Conservation (phyloP, 2,797 vertebrate species). For the Antennarius maculatus region DNA sequence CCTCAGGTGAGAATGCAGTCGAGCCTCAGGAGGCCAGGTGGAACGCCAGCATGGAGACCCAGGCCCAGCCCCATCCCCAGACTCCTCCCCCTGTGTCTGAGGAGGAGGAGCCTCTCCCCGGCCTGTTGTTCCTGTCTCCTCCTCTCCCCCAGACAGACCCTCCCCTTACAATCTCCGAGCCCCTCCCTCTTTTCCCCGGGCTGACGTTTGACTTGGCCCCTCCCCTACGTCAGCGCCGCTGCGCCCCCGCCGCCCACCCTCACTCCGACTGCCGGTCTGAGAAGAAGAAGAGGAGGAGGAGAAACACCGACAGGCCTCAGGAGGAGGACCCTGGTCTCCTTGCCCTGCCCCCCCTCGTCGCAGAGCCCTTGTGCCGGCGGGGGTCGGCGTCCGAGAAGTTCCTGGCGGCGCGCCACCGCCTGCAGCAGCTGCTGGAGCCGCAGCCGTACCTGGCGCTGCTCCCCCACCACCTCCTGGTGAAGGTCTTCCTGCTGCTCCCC, state of each 20-base stretch:
- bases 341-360: slow-evolving; percentile 47
- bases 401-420: slow-evolving; percentile 88
- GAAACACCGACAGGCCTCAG: background rate
- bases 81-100: slow-evolving; percentile 29
- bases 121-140: slow-evolving; percentile 86
- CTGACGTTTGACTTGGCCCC: slow-evolving; percentile 12
- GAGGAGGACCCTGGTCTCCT: slow-evolving; percentile 12
- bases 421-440: slow-evolving; percentile 93
- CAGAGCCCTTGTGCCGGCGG: slow-evolving; percentile 75
- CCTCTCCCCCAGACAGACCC: slow-evolving; percentile 1
- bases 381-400: slow-evolving; percentile 88
- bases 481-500: slow-evolving; percentile 89
- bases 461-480: slow-evolving; percentile 92
- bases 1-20: background rate
- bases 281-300: slow-evolving; percentile 11
- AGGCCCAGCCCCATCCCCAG: background rate
- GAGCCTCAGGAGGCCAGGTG: background rate
- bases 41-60: background rate
- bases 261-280: slow-evolving; percentile 26
- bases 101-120: slow-evolving; percentile 86
- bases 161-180: slow-evolving; percentile 9
- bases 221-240: background rate
- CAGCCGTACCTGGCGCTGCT: slow-evolving; percentile 90
- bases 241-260: background rate
- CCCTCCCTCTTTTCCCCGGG: background rate